Percentiles rank a stretch among this genome's conserved stretches.
Conservation (phyloP, 2,888 invertebrate species). For the Scaptomyza parva region DNA sequence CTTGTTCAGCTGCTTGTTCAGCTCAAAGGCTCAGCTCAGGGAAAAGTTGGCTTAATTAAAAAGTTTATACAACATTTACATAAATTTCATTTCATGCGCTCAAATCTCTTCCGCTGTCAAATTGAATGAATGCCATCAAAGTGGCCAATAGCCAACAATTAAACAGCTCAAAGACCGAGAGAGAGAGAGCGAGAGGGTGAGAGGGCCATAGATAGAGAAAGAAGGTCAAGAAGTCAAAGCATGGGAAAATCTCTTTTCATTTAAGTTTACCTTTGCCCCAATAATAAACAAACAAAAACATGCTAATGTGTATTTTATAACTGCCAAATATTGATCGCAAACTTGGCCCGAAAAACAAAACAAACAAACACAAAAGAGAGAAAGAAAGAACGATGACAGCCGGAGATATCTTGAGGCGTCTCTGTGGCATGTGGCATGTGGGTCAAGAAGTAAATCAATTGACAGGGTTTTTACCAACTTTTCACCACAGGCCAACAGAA, state of each 20-base stretch:
- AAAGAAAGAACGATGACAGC: slow-evolving; percentile 9
- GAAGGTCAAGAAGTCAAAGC: slow-evolving; percentile 23
- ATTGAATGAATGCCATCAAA: slow-evolving; percentile 37
- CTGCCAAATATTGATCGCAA: slow-evolving; percentile 69
- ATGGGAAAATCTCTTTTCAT: slow-evolving; percentile 7
- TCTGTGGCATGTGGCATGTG: slow-evolving; percentile 43
- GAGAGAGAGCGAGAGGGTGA: no score
- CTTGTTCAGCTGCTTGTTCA: slow-evolving; percentile 12
- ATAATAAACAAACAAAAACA: not conserved
- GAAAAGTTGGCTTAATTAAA: slow-evolving; percentile 66
- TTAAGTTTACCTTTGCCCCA: not conserved
- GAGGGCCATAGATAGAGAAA: no score
- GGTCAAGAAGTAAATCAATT: slow-evolving; percentile 78
- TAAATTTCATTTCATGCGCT: slow-evolving; percentile 65
- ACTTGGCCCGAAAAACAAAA: slow-evolving; percentile 12
- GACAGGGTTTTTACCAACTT: slow-evolving; percentile 57
- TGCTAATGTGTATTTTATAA: slow-evolving; percentile 20
- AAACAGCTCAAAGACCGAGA: slow-evolving; percentile 17
- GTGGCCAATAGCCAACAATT: slow-evolving; percentile 36
- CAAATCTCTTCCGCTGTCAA: slow-evolving; percentile 30
- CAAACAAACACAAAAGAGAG: not conserved
- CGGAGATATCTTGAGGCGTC: slow-evolving; percentile 10
- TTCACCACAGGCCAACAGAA: slow-evolving; percentile 13
- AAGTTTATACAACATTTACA: slow-evolving; percentile 73
- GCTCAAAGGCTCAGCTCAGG: slow-evolving; percentile 15